Conservation (phyloP, 2,888 invertebrate species). For the Caenorhabditis panamensis region DNA sequence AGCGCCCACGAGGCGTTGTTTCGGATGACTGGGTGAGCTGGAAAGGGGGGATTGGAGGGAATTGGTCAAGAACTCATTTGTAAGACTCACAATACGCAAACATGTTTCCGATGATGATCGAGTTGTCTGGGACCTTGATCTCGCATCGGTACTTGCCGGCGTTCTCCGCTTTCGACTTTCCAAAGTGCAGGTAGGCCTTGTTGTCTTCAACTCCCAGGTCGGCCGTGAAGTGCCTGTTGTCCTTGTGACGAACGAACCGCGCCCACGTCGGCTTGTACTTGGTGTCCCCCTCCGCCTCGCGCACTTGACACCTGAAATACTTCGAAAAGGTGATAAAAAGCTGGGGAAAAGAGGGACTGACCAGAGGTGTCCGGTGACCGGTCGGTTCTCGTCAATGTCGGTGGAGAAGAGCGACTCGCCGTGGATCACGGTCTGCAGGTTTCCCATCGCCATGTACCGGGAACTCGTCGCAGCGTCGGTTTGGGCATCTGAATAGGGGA, state of each 20-base stretch:
- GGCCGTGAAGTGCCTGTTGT: constrained; percentile 60
- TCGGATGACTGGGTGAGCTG: constrained; percentile 74
- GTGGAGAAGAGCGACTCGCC: constrained; percentile 64
- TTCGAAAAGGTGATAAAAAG: background rate
- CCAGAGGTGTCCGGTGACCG: constrained; percentile 64
- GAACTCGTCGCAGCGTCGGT: constrained; percentile 20
- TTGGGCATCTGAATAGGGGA: constrained; percentile 11
- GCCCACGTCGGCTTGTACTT: constrained; percentile 53
- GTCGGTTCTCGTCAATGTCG: constrained; percentile 52
- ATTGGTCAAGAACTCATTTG: background rate
- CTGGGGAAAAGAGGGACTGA: constrained; percentile 11
- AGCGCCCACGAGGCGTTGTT: constrained; percentile 70
- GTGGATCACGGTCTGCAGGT: constrained; percentile 69
- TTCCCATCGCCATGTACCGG: constrained; percentile 69
- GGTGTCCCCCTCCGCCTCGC: constrained; percentile 33
- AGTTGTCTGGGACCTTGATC: constrained; percentile 62
- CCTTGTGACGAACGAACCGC: constrained; percentile 59
- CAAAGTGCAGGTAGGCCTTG: constrained; percentile 70
- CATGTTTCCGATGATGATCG: constrained; percentile 72
- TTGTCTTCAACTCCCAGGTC: constrained; percentile 55
- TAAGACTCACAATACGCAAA: constrained; percentile 72
- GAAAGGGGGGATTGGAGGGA: constrained; percentile 3
- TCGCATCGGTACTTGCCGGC: constrained; percentile 76
- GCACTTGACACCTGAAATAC: constrained; percentile 74
- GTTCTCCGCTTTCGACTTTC: constrained; percentile 57